Evolutionary conservation across 2,797 vertebrate genomes (phyloP).

Genomic region (Capromys pilorides): DNA sequence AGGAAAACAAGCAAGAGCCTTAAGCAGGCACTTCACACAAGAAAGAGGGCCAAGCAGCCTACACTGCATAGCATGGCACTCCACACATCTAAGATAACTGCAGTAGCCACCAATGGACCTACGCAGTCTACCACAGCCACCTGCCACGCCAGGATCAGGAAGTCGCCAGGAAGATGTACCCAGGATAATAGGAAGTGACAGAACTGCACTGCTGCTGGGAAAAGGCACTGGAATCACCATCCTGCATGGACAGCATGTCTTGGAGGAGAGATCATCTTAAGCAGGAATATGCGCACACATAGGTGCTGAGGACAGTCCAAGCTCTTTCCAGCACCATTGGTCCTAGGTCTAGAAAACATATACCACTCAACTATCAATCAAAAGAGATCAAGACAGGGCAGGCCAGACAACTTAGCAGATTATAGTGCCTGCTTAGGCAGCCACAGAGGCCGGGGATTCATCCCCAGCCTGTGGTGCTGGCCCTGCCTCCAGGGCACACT

Average conservation of each 20-base stretch:
- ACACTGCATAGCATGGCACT: fast-evolving
- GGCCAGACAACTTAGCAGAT: no score
- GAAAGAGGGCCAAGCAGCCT: not conserved
- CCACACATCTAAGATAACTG: not conserved
- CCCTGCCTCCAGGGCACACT: no score
- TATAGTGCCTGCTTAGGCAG: no score
- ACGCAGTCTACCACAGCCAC: not conserved
- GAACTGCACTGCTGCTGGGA: not conserved
- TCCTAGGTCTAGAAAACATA: not conserved
- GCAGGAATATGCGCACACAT: fast-evolving
- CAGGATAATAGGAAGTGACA: fast-evolving
- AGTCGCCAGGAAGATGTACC: not conserved
- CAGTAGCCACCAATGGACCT: fast-evolving
- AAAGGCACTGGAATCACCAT: fast-evolving
- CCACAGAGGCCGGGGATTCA: no score
- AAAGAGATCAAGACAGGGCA: not conserved
- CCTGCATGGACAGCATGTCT: not conserved
- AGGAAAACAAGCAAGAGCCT: not conserved
- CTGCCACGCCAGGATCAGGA: not conserved
- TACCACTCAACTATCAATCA: not conserved
- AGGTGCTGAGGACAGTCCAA: not conserved
- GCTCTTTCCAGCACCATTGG: not conserved
- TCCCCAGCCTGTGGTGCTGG: no score
- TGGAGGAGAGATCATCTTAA: not conserved
- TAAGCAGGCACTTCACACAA: not conserved